Evolutionary conservation across 2,888 invertebrate species (phyloP), one percentile per base, ranked within the genome.

Genomic region (Cremastinae sp.): DNA sequence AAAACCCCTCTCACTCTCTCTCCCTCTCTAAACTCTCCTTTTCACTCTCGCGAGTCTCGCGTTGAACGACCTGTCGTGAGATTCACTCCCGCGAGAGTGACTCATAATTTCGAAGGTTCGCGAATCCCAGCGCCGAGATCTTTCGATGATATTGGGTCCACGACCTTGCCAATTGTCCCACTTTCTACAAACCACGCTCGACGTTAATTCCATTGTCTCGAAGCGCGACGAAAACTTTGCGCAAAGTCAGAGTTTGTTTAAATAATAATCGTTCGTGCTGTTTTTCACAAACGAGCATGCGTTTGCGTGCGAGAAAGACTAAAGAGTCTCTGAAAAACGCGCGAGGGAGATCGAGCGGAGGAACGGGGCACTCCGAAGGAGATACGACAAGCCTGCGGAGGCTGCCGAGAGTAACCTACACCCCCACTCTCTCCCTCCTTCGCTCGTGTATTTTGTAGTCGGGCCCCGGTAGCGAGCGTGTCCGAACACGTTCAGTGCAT

Each of bases 401-500:
- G 10, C 49, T 22, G 49, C n/a, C n/a, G n/a, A n/a, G n/a, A n/a
- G n/a, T n/a, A n/a, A n/a, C 36, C 70, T 34, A 51, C 78, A 62
- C 80, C 79, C 81, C 83, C 82, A 81, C 81, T 59, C 49, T 64
- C 68, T 54, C 47, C n/a, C n/a, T n/a, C n/a, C n/a, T 14, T 16
- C 10, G 43, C 28, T 28, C 28, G 28, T 28, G 28, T 28, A 5
- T 28, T 28, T 28, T 28, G 28, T 28, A 5, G 28, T 28, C 28
- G 49, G 51, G 36, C 43, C 51, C 74, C 53, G 58, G 41, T 54
- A 61, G 51, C 8, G 74, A 82, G 74, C 83, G 81, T 80, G 84
- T 84, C 74, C 36, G 61, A 71, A 84, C 84, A 82, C 79, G 84
- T 81, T 81, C 75, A 82, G 81, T 84, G 73, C 78, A 80, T 77